Evolutionary conservation across 2,797 vertebrate genomes (phyloP).

Genomic region (Karalla daura): DNA sequence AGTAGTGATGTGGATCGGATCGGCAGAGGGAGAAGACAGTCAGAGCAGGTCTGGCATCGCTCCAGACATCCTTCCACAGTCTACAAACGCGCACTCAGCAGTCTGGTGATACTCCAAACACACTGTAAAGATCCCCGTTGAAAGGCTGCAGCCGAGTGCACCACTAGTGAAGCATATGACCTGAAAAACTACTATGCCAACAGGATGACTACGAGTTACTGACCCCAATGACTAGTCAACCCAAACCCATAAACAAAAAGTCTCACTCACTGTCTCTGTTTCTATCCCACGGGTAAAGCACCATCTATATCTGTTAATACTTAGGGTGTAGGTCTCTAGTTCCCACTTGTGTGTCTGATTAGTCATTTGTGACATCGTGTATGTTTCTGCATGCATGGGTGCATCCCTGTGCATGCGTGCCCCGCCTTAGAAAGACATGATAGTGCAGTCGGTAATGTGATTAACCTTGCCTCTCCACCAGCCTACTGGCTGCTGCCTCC

Average conservation of each 20-base stretch:
- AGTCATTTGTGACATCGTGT: not conserved
- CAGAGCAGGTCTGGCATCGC: conserved; percentile 50
- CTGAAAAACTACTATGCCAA: conserved; percentile 55
- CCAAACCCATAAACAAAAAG: conserved; percentile 49
- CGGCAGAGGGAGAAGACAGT: conserved; percentile 33
- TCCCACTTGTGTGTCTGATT: not conserved
- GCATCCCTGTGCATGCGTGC: not conserved
- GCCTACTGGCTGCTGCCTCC: conserved; percentile 3
- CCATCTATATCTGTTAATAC: conserved; percentile 6
- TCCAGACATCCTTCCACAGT: conserved; percentile 41
- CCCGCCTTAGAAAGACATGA: conserved; percentile 20
- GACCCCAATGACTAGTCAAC: conserved; percentile 66
- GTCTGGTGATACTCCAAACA: conserved; percentile 32
- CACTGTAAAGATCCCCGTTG: conserved; percentile 27
- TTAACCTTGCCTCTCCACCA: conserved; percentile 22
- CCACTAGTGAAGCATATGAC: conserved; percentile 57
- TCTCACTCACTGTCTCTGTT: not conserved
- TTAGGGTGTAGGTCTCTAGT: not conserved
- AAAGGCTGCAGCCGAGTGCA: conserved; percentile 48
- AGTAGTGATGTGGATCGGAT: no score
- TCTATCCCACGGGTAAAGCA: not conserved
- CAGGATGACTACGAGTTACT: conserved; percentile 51
- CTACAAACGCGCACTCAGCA: conserved; percentile 28
- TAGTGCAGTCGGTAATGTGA: conserved; percentile 41
- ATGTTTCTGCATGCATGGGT: conserved; percentile 23